Evolutionary conservation across 2,113 vertebrate species (phyloP), one percentile per base, ranked within the genome.

Genomic region (Petroica traversi): DNA sequence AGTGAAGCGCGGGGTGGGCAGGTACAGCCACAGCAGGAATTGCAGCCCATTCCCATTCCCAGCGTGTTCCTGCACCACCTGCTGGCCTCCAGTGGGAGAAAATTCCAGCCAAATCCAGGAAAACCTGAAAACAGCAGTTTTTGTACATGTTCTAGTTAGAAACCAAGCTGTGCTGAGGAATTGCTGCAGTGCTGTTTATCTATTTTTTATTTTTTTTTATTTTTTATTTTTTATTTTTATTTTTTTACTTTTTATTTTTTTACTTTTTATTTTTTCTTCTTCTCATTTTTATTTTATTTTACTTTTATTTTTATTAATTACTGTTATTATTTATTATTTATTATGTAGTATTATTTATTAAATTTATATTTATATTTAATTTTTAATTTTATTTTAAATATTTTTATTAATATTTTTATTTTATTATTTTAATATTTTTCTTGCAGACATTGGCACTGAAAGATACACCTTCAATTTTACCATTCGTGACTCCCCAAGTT

Each of bases 381-480:
- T n/a, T n/a, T n/a, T n/a, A n/a, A n/a, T n/a, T n/a, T n/a, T n/a
- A n/a, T n/a, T n/a, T n/a, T n/a, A n/a, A n/a, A n/a, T n/a, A n/a
- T n/a, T n/a, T n/a, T n/a, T n/a, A n/a, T n/a, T n/a, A n/a, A n/a
- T n/a, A n/a, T n/a, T n/a, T n/a, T n/a, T n/a, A n/a, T n/a, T n/a
- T n/a, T n/a, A n/a, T n/a, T n/a, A n/a, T n/a, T n/a, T n/a, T n/a
- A n/a, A n/a, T n/a, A n/a, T n/a, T n/a, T n/a, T n/a, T n/a, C n/a
- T n/a, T 98, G 74, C 95, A 99, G 99, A 99, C 93, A 93, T 98
- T 73, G 99, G 99, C 49, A 96, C 95, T 8, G 99, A 99, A 78
- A 98, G 99, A 92, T 99, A 97, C 82, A 99, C 99, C 28, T 99
- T 99, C 94, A 86, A 84, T 92, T 99, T 99, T 72, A 99, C 99